These are phyloP conservation scores for Euglossa dilemma DNA, from an alignment of 1,140 invertebrate species.

Conservation along the genomic window DNA sequence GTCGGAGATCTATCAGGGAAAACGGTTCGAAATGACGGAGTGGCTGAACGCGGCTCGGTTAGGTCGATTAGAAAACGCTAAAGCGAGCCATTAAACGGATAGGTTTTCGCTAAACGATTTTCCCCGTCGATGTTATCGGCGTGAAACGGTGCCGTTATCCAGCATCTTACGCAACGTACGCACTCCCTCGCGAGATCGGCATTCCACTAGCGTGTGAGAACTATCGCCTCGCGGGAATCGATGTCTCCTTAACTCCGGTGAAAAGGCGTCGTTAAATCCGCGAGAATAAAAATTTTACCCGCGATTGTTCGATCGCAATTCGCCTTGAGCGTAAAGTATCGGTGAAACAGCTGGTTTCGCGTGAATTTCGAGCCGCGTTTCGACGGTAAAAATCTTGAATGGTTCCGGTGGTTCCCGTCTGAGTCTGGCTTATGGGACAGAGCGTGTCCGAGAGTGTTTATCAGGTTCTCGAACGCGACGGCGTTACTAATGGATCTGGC, in stretches of 20 bases:
- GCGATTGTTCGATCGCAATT: no score
- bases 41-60: neutral
- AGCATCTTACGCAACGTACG: constrained; percentile 23
- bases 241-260: neutral
- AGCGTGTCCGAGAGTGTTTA: neutral
- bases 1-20: neutral
- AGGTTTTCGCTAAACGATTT: constrained; percentile 11
- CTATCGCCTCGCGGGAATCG: neutral
- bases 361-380: neutral
- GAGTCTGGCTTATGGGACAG: neutral
- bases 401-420: neutral
- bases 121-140: constrained; percentile 34
- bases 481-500: neutral
- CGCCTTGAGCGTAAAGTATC: no score
- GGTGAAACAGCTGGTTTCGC: no score
- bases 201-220: constrained; percentile 10
- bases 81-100: neutral
- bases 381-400: neutral
- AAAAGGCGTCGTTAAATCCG: neutral
- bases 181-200: constrained; percentile 22
- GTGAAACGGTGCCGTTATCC: constrained; percentile 38
- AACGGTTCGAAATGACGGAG: neutral
- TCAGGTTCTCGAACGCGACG: neutral
- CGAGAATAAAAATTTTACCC: constrained; percentile 3
- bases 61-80: neutral